phyloP scores from a whole-genome alignment of 1,140 invertebrate species.

The Drosophila ercepeae region DNA sequence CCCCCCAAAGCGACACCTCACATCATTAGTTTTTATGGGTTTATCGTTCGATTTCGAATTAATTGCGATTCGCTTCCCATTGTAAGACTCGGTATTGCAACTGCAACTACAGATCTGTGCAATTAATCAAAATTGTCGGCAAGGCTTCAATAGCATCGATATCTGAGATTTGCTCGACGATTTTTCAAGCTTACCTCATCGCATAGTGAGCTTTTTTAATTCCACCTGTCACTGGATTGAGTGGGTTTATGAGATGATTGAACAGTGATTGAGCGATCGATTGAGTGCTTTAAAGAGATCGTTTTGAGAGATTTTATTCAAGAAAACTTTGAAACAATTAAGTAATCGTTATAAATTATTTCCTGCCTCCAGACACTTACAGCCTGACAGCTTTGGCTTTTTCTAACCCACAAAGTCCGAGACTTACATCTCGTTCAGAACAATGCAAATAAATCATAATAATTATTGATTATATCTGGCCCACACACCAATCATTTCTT shows the following conservation, averaged over 20 bases:
- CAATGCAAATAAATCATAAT: conserved; percentile 50
- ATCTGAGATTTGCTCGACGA: conserved; percentile 23
- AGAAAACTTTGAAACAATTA: not conserved
- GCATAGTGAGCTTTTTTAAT: conserved; percentile 38
- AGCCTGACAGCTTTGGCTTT: not conserved
- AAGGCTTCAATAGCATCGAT: conserved; percentile 21
- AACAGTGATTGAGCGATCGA: not conserved
- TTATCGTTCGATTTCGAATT: conserved; percentile 50
- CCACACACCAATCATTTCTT: conserved; percentile 38
- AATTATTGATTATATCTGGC: conserved; percentile 42
- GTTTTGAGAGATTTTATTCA: no score
- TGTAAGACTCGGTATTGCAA: conserved; percentile 34
- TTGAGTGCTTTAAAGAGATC: no score
- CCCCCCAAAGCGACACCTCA: no score
- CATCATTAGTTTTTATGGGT: conserved; percentile 31
- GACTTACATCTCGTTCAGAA: conserved; percentile 25
- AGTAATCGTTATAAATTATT: conserved; percentile 2
- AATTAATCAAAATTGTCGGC: conserved; percentile 53
- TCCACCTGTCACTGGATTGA: conserved; percentile 33
- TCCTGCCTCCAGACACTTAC: not conserved
- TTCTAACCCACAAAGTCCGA: conserved; percentile 14
- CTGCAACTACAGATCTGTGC: conserved; percentile 30
- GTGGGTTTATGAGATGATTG: conserved; percentile 40
- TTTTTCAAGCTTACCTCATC: conserved; percentile 48
- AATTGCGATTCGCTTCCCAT: conserved; percentile 26